Conservation (phyloP, 2,797 vertebrate genomes). For the Mareca strepera region DNA sequence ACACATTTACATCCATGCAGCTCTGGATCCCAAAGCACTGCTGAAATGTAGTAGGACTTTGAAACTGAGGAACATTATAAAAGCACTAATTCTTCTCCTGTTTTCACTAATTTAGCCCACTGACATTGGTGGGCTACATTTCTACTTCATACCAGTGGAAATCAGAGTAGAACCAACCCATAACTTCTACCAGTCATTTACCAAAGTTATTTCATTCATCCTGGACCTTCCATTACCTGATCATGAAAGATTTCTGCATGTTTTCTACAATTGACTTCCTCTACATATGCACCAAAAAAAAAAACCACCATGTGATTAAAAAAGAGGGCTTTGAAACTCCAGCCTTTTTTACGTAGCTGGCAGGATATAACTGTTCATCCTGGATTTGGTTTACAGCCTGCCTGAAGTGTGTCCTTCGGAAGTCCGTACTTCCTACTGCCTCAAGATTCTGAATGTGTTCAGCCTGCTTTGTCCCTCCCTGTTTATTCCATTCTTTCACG, state of each 20-base stretch:
- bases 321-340: neutral
- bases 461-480: neutral
- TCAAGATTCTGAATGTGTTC: neutral
- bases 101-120: neutral
- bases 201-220: neutral
- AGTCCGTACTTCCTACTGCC: neutral
- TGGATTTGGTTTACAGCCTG: neutral
- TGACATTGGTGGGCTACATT: neutral
- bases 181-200: neutral
- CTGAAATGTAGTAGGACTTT: neutral
- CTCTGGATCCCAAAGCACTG: neutral
- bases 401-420: neutral
- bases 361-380: neutral
- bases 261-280: neutral
- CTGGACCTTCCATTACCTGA: neutral
- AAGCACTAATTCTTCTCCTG: neutral
- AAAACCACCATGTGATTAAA: neutral
- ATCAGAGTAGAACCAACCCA: neutral
- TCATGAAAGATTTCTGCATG: neutral
- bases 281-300: neutral
- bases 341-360: neutral
- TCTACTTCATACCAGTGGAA: neutral
- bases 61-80: slow-evolving; percentile 1
- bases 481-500: neutral
- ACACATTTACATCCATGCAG: neutral